Evolutionary conservation across 1,140 invertebrate species (phyloP), one percentile per base, ranked within the genome.

Genomic region (honey bee (Apis mellifera)): DNA sequence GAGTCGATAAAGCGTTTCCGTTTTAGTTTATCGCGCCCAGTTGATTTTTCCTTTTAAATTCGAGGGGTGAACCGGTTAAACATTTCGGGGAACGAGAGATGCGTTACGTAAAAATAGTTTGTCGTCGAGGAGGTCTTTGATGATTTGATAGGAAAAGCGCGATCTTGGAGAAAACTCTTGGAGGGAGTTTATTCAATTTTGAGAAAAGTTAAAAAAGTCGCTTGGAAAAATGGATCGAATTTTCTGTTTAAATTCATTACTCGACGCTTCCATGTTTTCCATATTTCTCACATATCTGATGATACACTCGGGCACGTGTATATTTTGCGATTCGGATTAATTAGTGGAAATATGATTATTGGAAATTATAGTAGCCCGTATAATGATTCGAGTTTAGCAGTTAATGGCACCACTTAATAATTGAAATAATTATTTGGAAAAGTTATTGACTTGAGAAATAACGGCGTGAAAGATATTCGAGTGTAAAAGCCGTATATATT

Each of bases 81-180:
- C 78, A 65, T 66, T 81, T 57, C 19, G 57, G 59, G 42, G 26
- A 13, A 21, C 11, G 52, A 32, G 66, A 54, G 72, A 81, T 66
- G 78, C n/a, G 52, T 75, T 81, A 75, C n/a, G 50, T 66, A 26
- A 81, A 81, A 42, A 0, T 42, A 42, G 78, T 81, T 81, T 75
- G 17, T 5, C 54, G 19, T 42, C 32, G 32, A 42, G 21, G 17
- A 65, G 42, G 2, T 59, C 3, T 21, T 52, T 68, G 68, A 81
- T 68, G 78, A 81, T 81, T 81, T 66, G 60, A 75, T 72, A 26
- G 72, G 26, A 32, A 9, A 11, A 21, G 12, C 2, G 77, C 42
- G 23, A n/a, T 17, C 32, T 13, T 42, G 32, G 55, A 54, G 48
- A 68, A 32, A 77, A n/a, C n/a, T n/a, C 17, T 26, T 12, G 32